phyloP scores from a whole-genome alignment of 2,113 vertebrate genomes.

The Greenwoodochromis staneri region DNA sequence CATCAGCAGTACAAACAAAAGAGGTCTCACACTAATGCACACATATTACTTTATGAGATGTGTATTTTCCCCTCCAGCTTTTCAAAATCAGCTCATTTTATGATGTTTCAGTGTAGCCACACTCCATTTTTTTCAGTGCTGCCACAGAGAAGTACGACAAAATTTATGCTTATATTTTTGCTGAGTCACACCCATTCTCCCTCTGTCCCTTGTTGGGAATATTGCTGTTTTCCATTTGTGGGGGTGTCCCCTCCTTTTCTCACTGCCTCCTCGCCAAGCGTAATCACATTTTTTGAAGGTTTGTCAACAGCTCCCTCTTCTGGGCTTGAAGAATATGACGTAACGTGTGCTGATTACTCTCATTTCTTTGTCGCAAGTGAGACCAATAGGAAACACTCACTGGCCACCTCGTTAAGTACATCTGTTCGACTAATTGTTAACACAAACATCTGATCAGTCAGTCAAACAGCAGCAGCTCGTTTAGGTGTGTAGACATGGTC shows the following conservation, averaged over 20 bases:
- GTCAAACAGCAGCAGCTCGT: neutral
- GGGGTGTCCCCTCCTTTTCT: neutral
- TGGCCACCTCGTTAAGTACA: neutral
- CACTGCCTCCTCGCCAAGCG: neutral
- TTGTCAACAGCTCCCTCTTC: conserved; percentile 28
- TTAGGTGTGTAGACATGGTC: neutral
- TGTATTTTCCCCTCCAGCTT: neutral
- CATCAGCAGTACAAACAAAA: conserved; percentile 16
- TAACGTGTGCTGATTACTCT: neutral
- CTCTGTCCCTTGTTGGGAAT: neutral
- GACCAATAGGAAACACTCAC: neutral
- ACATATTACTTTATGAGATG: neutral
- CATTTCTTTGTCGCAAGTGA: neutral
- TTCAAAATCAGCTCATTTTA: neutral
- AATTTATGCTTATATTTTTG: neutral
- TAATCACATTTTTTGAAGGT: neutral
- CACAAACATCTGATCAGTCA: neutral
- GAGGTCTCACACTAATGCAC: neutral
- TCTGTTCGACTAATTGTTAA: accelerated
- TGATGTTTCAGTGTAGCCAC: neutral
- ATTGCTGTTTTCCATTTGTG: neutral
- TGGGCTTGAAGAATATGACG: neutral
- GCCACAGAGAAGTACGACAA: neutral
- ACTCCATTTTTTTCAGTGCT: neutral
- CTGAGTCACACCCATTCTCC: neutral